These are phyloP conservation scores for Scolopax bukidnonensis DNA, from an alignment of 2,797 vertebrate species.

Conservation along the genomic window DNA sequence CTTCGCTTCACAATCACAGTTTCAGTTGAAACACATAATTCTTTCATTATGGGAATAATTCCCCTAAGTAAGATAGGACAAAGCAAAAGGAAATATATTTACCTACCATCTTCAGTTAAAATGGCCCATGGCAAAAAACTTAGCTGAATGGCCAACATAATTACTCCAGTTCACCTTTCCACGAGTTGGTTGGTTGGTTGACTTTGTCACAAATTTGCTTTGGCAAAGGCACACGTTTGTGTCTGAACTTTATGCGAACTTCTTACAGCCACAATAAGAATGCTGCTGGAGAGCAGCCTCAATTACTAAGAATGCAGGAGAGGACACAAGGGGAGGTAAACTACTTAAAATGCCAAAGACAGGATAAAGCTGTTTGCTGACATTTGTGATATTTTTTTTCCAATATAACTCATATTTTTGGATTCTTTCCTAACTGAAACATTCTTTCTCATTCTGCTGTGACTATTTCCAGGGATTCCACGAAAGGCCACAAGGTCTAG, in stretches of 20 bases:
- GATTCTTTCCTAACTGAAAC: fast-evolving
- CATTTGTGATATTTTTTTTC: background rate
- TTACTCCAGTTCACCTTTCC: background rate
- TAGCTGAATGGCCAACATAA: too few relatives aligned
- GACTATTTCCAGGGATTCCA: background rate
- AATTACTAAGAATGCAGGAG: background rate
- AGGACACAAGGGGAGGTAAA: background rate
- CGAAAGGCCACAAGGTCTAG: background rate
- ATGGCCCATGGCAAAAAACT: background rate
- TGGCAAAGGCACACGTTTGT: background rate
- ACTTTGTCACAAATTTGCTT: background rate
- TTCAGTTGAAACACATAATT: background rate
- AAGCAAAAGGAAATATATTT: background rate
- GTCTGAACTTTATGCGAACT: too few relatives aligned
- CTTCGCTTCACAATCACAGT: background rate
- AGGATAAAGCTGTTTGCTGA: background rate
- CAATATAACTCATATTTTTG: background rate
- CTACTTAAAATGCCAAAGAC: background rate
- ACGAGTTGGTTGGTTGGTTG: background rate
- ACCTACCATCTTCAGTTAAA: background rate
- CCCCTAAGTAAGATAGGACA: background rate
- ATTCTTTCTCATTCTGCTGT: background rate
- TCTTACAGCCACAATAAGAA: background rate
- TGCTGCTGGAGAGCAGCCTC: too few relatives aligned
- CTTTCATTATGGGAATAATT: background rate